These are phyloP conservation scores for Dorcus hopei DNA, from an alignment of 2,888 invertebrate genomes.

Conservation along the genomic window DNA sequence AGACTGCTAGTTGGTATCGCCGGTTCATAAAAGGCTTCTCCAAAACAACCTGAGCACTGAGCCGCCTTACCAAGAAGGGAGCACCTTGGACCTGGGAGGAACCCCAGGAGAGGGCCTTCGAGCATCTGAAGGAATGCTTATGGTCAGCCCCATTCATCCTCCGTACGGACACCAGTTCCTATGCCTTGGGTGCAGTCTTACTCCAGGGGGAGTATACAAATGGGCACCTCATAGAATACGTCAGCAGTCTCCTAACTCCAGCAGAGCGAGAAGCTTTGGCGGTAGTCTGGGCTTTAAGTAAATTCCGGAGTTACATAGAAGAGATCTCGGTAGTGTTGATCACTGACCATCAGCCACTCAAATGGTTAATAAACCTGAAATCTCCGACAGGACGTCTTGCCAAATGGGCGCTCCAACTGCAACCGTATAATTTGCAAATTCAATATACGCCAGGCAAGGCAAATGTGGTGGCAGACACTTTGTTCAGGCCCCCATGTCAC, in stretches of 20 bases:
- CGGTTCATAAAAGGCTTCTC: too few species aligned
- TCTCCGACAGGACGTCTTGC: constrained; percentile 43
- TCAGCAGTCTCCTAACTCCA: constrained; percentile 23
- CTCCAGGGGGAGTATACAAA: constrained; percentile 26
- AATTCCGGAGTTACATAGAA: constrained; percentile 45
- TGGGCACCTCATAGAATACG: constrained; percentile 30
- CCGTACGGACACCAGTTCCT: constrained; percentile 29
- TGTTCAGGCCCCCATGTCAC: constrained; percentile 9
- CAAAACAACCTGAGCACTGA: too few species aligned
- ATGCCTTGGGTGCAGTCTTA: constrained; percentile 26
- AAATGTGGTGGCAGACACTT: constrained; percentile 18
- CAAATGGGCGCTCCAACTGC: constrained; percentile 45
- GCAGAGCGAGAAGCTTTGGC: constrained; percentile 28
- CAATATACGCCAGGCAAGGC: constrained; percentile 16
- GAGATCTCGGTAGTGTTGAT: constrained; percentile 38
- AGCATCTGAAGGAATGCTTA: too few species aligned
- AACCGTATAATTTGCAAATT: constrained; percentile 39
- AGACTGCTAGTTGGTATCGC: too few species aligned
- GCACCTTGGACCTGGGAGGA: too few species aligned
- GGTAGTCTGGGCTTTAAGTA: constrained; percentile 17
- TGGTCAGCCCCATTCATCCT: too few species aligned
- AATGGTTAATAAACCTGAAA: constrained; percentile 47
- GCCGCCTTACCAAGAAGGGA: neutral
- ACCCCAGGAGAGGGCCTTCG: too few species aligned
- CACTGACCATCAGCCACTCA: constrained; percentile 10